These are phyloP conservation scores for Lophotis ruficrista DNA, from an alignment of 2,113 vertebrate species.

Conservation along the genomic window DNA sequence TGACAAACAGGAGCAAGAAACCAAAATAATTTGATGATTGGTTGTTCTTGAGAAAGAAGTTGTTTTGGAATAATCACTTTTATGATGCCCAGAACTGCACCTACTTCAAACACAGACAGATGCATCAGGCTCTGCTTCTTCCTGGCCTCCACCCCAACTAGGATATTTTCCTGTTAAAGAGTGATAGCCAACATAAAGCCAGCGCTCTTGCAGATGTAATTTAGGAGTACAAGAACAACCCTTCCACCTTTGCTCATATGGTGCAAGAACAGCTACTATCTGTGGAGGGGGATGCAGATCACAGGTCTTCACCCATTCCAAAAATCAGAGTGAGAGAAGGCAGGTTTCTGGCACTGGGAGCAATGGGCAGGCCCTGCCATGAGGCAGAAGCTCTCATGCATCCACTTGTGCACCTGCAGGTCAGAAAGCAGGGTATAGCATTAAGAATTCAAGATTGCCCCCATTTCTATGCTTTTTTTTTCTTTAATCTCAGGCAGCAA, in stretches of 20 bases:
- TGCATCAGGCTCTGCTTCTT: background rate
- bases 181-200: rapidly evolving
- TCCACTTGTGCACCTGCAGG: background rate
- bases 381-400: background rate
- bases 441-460: background rate
- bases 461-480: background rate
- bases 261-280: background rate
- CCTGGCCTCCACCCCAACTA: background rate
- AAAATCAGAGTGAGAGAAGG: background rate
- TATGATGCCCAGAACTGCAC: background rate
- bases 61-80: background rate
- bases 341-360: background rate
- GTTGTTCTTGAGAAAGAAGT: background rate
- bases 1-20: background rate
- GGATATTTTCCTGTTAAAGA: background rate
- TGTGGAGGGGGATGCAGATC: background rate
- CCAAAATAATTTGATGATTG: background rate
- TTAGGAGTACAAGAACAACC: background rate
- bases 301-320: background rate
- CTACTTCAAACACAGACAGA: background rate
- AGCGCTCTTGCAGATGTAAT: background rate
- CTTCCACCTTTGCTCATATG: background rate
- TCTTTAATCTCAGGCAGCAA: background rate
- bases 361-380: background rate
- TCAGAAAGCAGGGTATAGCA: background rate